Evolutionary conservation across 2,888 invertebrate species (phyloP), one percentile per base, ranked within the genome.

Genomic region (Crocallis elinguaria): DNA sequence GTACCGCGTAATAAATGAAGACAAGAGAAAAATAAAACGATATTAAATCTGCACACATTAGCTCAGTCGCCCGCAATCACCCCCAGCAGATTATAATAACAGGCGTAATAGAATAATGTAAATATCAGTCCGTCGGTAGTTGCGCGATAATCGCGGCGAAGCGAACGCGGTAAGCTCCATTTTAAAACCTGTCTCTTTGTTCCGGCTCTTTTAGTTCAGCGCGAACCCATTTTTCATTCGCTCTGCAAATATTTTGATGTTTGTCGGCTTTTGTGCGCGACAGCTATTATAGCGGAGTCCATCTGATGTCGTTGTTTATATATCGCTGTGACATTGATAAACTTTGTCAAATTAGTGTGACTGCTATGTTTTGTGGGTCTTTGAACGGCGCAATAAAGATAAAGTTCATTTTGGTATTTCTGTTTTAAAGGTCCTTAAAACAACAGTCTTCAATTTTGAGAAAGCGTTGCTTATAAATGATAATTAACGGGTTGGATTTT

Each of bases 181-280:
- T 84, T 83, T 77, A 82, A 84, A 88, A 84, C 79, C 79, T 78
- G 76, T 77, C 77, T 79, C 79, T 79, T 79, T 86, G 79, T 82
- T 45, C 37, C 36, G 67, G 56, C 68, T 71, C 67, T 73, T 78
- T 79, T 75, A 76, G 73, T 82, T 79, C 75, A 78, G 66, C 72
- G 67, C 75, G 82, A 78, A 71, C 54, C 72, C 74, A 86, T 88
- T 84, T 84, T 85, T 88, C 84, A 89, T 85, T 64, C 73, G 73
- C 73, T 82, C 71, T 64, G 86, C 84, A 89, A 90, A 90, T 89
- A 89, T 90, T 90, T 79, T 89, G 88, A 88, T 82, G 74, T 80
- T 78, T 76, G 76, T 79, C 79, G 74, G 74, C 73, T 75, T 75
- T 74, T 78, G 73, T 75, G 66, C 74, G 60, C 71, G 68, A 72